Evolutionary conservation across 2,113 vertebrate species (phyloP).

Genomic region (Corythornis madagascariensis): DNA sequence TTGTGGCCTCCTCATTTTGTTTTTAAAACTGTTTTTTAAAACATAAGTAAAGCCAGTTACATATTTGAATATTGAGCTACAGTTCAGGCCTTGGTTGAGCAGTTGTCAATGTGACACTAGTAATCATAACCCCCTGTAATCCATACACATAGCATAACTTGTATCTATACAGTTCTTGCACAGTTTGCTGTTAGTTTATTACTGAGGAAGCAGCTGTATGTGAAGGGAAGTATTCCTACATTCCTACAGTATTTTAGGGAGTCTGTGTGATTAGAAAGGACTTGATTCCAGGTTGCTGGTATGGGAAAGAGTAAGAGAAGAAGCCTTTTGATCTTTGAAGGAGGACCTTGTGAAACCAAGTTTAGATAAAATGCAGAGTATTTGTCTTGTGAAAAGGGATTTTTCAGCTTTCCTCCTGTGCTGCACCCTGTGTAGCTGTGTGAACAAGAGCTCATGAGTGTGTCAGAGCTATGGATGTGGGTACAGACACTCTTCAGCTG

Average conservation of each 20-base stretch:
- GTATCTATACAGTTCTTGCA: neutral
- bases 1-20: neutral
- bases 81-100: neutral
- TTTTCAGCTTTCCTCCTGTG: neutral
- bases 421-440: neutral
- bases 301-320: neutral
- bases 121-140: neutral
- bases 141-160: neutral
- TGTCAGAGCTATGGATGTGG: neutral
- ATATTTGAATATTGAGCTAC: neutral
- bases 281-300: neutral
- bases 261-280: neutral
- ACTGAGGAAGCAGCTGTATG: neutral
- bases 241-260: neutral
- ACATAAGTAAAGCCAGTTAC: neutral
- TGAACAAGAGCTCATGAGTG: neutral
- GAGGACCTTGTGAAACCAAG: neutral
- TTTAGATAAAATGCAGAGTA: neutral
- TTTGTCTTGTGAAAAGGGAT: neutral
- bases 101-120: neutral
- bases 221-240: neutral
- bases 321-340: neutral
- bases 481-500: neutral
- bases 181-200: neutral
- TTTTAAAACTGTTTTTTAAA: neutral